Evolutionary conservation across 2,888 invertebrate species (phyloP), one percentile per base, ranked within the genome.

Genomic region (Caprella mutica): DNA sequence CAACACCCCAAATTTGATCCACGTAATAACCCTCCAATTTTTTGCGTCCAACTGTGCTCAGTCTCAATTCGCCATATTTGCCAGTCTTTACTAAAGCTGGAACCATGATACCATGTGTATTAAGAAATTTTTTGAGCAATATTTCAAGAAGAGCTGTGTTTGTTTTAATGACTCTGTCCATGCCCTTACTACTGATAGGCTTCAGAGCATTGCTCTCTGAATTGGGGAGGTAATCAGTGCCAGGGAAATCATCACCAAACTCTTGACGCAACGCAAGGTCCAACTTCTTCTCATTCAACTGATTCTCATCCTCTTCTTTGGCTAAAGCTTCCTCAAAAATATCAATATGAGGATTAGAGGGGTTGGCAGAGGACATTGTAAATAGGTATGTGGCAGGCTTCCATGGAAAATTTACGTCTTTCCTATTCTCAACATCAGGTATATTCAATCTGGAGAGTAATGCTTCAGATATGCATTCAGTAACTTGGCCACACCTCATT

Each of bases 201-300:
- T 50, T 55, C 33, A 39, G 33, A 8, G 38, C 33, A 21, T 60
- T 56, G 14, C 56, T 58, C 29, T 58, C 58, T 19, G 50, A 60
- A 30, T 54, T 52, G 14, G 63, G 63, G 14, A 60, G 29, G 38
- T 60, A 60, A 27, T 60, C 60, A 33, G 64, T 60, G 2, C 60
- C 64, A 21, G 64, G 64, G 33, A 64, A 64, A 38, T 64, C 64
- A 24, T 64, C 64, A 6, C 64, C 64, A 52, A 64, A 64, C 50
- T 64, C 64, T 52, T 59, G 59, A 29, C 58, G 38, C 14, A 64
- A 39, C 3, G 64, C 64, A 26, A 64, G 26, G 29, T 64, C 60
- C 8, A 64, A 39, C 33, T 64, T 64, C 29, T 54, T 59, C 35
- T 64, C 60, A 23, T 64, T 64, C 8, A 60, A 50, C 35, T 55